These are phyloP conservation scores for Bursaphelenchus mucronatus DNA, from an alignment of 1,140 invertebrate species.

Conservation along the genomic window DNA sequence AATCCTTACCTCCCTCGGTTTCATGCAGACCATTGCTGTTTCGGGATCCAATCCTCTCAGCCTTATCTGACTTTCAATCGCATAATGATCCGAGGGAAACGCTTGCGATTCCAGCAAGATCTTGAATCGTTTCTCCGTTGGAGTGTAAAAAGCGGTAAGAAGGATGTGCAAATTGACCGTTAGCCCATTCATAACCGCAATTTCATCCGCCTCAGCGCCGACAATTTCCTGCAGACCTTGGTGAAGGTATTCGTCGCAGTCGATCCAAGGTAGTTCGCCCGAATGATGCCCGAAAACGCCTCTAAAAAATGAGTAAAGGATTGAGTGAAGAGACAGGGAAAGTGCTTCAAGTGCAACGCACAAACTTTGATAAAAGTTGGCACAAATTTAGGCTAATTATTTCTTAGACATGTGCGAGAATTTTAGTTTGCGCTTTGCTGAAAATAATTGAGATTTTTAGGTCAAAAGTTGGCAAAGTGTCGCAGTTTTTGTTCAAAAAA, in stretches of 20 bases:
- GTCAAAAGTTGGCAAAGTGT: too few species aligned
- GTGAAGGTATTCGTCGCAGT: constrained; percentile 62
- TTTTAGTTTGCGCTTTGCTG: too few species aligned
- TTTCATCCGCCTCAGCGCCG: constrained; percentile 62
- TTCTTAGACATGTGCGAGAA: too few species aligned
- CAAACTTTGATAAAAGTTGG: too few species aligned
- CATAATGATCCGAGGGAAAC: constrained; percentile 69
- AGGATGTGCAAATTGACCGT: constrained; percentile 64
- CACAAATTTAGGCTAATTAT: too few species aligned
- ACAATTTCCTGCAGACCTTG: constrained; percentile 61
- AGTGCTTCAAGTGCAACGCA: background rate
- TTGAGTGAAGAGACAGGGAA: too few species aligned
- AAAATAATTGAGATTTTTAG: too few species aligned
- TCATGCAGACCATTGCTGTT: constrained; percentile 63
- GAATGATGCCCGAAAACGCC: constrained; percentile 63
- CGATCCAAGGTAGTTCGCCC: constrained; percentile 63
- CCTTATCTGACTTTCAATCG: constrained; percentile 66
- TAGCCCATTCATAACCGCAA: constrained; percentile 64
- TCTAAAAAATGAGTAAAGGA: constrained; percentile 45
- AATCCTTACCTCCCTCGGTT: constrained; percentile 63
- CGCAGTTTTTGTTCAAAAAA: too few species aligned
- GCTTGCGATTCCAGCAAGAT: constrained; percentile 67
- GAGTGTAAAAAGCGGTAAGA: constrained; percentile 66
- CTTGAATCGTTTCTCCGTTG: constrained; percentile 65
- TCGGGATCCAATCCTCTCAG: constrained; percentile 65